Evolutionary conservation across 2,888 invertebrate genomes (phyloP).

Genomic region (Candidula unifasciata): DNA sequence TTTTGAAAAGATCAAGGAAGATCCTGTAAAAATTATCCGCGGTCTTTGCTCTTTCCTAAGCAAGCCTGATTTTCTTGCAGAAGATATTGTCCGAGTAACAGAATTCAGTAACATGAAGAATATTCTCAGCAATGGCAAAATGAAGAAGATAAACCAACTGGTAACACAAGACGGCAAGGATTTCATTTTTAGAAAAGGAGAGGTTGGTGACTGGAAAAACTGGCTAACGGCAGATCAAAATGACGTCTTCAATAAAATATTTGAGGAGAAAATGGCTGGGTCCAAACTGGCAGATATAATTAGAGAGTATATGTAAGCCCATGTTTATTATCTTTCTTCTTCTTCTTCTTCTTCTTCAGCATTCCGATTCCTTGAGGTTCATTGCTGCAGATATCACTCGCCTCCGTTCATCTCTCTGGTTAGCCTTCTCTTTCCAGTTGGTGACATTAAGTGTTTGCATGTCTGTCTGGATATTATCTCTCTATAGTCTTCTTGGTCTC

Average conservation of each 20-base stretch:
- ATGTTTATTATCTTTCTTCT: too few relatives aligned
- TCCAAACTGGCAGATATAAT: conserved; percentile 25
- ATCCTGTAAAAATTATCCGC: background rate
- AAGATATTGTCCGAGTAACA: conserved; percentile 23
- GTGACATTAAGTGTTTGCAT: too few relatives aligned
- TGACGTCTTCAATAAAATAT: background rate
- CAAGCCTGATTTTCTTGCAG: conserved; percentile 30
- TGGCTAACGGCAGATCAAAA: background rate
- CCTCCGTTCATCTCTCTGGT: too few relatives aligned
- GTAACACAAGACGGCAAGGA: background rate
- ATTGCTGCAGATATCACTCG: too few relatives aligned
- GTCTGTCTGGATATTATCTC: too few relatives aligned
- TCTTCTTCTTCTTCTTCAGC: too few relatives aligned
- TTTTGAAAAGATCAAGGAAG: conserved; percentile 26
- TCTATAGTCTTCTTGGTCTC: too few relatives aligned
- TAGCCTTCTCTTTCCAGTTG: too few relatives aligned
- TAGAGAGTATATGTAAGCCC: conserved; percentile 9
- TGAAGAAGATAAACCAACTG: background rate
- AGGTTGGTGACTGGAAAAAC: conserved; percentile 26
- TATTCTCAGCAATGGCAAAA: background rate
- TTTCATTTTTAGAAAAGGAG: conserved; percentile 26
- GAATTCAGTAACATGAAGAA: conserved; percentile 27
- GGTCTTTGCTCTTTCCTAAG: conserved; percentile 29
- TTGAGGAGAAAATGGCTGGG: conserved; percentile 31
- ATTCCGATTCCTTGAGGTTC: too few relatives aligned